phyloP scores from a whole-genome alignment of 2,797 vertebrate species.

The Silurus aristotelis region DNA sequence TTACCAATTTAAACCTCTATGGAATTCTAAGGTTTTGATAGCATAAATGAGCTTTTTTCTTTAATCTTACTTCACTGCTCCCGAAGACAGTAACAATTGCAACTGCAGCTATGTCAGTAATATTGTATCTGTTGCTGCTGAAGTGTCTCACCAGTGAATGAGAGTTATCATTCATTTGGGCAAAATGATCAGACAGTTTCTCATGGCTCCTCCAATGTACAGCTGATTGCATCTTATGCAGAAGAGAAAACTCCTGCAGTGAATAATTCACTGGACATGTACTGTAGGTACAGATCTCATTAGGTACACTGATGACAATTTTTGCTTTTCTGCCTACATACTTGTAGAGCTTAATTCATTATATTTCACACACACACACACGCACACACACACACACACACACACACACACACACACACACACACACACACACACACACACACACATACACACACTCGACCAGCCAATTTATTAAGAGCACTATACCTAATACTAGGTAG shows the following conservation, averaged over 20 bases:
- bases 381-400: not conserved
- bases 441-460: not conserved
- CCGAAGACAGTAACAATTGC: not conserved
- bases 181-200: not conserved
- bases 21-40: not conserved
- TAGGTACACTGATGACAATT: conserved; percentile 4
- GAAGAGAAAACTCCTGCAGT: not conserved
- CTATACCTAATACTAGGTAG: not conserved
- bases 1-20: not conserved
- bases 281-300: not conserved
- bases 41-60: not conserved
- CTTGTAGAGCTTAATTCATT: conserved; percentile 4
- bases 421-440: no score
- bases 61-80: not conserved
- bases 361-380: not conserved
- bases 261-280: not conserved
- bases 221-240: not conserved
- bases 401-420: no score
- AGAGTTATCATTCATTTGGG: not conserved
- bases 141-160: not conserved
- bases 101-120: not conserved
- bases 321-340: not conserved
- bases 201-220: not conserved
- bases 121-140: not conserved
- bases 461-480: not conserved